phyloP scores from a whole-genome alignment of 2,797 vertebrate genomes.

The Carcharodon carcharias region DNA sequence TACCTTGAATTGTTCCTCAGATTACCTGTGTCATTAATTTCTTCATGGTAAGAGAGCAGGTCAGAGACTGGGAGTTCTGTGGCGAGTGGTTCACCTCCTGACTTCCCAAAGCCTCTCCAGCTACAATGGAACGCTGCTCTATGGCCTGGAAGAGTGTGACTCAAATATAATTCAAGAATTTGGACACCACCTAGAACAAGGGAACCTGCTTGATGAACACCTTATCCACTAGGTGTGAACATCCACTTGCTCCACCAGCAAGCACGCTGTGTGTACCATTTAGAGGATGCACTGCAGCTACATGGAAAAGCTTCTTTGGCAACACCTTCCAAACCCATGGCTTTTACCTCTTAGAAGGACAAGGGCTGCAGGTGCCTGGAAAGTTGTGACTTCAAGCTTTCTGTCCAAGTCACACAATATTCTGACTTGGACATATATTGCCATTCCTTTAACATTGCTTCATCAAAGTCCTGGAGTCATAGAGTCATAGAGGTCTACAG shows the following conservation, averaged over 20 bases:
- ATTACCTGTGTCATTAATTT: not conserved
- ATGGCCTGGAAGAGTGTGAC: not conserved
- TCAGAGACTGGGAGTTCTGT: not conserved
- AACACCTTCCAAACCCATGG: not conserved
- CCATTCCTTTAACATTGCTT: no score
- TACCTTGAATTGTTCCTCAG: not conserved
- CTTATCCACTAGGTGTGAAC: not conserved
- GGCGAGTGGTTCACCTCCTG: not conserved
- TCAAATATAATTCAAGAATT: not conserved
- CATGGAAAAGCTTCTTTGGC: not conserved
- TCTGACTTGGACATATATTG: not conserved
- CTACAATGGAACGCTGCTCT: not conserved
- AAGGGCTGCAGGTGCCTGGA: not conserved
- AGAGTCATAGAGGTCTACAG: no score
- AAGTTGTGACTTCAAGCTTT: not conserved
- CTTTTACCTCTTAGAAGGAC: not conserved
- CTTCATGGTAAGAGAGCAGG: not conserved
- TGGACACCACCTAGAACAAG: no score
- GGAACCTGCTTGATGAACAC: not conserved
- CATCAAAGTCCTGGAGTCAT: no score
- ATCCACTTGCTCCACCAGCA: not conserved
- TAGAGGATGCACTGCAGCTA: not conserved
- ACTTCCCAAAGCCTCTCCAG: not conserved
- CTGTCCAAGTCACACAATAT: not conserved
- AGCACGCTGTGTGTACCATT: not conserved